Evolutionary conservation across 2,797 vertebrate species (phyloP).

Genomic region (Enteromius mattozi): DNA sequence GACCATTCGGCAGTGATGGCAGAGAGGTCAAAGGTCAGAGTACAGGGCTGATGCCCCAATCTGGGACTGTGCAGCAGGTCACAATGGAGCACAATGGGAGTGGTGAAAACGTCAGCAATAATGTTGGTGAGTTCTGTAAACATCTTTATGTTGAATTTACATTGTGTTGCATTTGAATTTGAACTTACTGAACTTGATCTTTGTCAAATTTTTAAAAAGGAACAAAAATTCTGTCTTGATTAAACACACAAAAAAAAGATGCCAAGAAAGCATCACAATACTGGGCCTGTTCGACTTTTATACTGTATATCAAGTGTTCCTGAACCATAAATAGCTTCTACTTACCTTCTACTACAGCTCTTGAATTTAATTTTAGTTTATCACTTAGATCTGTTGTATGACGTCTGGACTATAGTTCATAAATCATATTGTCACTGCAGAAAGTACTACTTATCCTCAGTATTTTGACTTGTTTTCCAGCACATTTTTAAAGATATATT

Average conservation of each 20-base stretch:
- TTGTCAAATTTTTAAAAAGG: background rate
- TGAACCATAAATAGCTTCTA: background rate
- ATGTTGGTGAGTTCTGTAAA: slow-evolving; percentile 55
- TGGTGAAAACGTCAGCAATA: slow-evolving; percentile 64
- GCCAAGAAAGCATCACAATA: background rate
- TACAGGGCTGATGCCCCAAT: background rate
- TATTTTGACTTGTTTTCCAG: no score
- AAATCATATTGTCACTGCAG: no score
- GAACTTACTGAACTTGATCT: background rate
- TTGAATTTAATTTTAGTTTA: no score
- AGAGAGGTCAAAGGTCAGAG: background rate
- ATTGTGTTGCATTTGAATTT: background rate
- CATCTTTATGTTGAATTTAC: background rate
- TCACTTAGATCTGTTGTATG: no score
- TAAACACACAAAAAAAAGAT: background rate
- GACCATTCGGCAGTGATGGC: background rate
- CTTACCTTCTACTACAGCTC: no score
- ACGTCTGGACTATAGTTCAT: no score
- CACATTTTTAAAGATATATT: background rate
- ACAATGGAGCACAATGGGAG: slow-evolving; percentile 55
- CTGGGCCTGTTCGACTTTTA: background rate
- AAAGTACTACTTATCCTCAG: no score
- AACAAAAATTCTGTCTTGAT: background rate
- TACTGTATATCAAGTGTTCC: background rate
- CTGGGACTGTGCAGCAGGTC: slow-evolving; percentile 51